These are phyloP conservation scores for Dendrolimus houi DNA, from an alignment of 2,888 invertebrate species.

Conservation along the genomic window DNA sequence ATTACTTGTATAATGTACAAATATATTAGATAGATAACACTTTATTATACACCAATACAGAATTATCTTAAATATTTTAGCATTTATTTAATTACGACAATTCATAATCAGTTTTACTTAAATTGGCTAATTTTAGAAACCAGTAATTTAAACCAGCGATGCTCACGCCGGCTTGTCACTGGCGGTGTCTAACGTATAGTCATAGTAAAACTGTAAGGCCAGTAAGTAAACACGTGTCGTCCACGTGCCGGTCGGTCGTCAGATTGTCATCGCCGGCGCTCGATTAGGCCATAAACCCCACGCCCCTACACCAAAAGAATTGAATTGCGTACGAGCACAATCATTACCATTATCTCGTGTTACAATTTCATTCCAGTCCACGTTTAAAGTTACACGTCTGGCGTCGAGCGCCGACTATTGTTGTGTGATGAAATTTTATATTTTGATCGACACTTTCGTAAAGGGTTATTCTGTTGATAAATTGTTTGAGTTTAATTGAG, in stretches of 20 bases:
- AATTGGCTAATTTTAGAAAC: too few relatives aligned
- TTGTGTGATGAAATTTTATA: constrained; percentile 16
- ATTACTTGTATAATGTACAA: too few relatives aligned
- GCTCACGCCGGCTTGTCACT: neutral
- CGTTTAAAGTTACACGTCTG: constrained; percentile 13
- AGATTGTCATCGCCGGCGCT: constrained; percentile 66
- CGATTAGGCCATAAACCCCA: constrained; percentile 66
- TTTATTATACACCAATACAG: too few relatives aligned
- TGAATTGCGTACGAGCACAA: constrained; percentile 49
- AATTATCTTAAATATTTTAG: too few relatives aligned
- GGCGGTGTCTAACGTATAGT: too few relatives aligned
- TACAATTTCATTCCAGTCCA: constrained; percentile 43
- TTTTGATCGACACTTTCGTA: constrained; percentile 36
- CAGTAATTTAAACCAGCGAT: too few relatives aligned
- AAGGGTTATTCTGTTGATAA: constrained; percentile 24
- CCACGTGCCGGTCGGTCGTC: constrained; percentile 34
- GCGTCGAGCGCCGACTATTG: neutral
- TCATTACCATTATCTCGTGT: constrained; percentile 62
- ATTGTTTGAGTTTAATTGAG: neutral
- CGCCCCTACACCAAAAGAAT: constrained; percentile 50
- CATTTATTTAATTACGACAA: too few relatives aligned
- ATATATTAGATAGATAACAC: too few relatives aligned
- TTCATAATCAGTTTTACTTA: too few relatives aligned
- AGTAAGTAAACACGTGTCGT: constrained; percentile 23
- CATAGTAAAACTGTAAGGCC: neutral